phyloP scores from a whole-genome alignment of 2,113 vertebrate species.

The Zosterops hypoxanthus region DNA sequence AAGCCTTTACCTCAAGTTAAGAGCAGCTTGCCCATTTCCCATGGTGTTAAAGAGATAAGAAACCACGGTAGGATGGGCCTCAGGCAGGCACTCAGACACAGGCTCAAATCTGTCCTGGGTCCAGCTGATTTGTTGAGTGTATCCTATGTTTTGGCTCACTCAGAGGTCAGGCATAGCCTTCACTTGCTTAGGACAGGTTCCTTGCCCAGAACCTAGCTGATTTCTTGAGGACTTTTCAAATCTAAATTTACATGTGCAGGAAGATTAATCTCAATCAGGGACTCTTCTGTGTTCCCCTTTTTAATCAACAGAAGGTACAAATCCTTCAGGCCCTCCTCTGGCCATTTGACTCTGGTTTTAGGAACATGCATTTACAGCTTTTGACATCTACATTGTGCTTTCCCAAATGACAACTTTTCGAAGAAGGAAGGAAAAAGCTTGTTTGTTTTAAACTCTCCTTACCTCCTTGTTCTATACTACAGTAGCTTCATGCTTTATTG shows the following conservation, averaged over 20 bases:
- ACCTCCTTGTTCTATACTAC: not conserved
- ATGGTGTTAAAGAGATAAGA: not conserved
- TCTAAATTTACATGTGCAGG: not conserved
- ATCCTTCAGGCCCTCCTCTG: not conserved
- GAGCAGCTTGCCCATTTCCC: not conserved
- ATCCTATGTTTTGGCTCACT: accelerated
- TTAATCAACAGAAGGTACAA: slow-evolving; percentile 13
- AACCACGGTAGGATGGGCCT: accelerated
- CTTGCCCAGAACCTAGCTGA: not conserved
- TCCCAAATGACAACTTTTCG: not conserved
- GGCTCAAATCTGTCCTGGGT: not conserved
- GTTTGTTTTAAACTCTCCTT: not conserved
- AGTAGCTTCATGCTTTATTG: not conserved
- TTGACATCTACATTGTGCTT: not conserved
- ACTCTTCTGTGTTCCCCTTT: not conserved
- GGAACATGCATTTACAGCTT: not conserved
- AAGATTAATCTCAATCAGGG: not conserved
- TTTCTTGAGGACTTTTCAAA: slow-evolving; percentile 17
- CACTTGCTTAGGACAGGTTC: not conserved
- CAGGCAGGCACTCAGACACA: not conserved
- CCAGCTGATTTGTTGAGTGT: not conserved
- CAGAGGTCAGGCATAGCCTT: not conserved
- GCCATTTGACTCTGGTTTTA: not conserved
- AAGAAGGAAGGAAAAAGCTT: not conserved
- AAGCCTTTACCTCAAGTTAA: not conserved